Base-by-base conservation (phyloP, 2,113 vertebrate species). In the Ia io region DNA sequence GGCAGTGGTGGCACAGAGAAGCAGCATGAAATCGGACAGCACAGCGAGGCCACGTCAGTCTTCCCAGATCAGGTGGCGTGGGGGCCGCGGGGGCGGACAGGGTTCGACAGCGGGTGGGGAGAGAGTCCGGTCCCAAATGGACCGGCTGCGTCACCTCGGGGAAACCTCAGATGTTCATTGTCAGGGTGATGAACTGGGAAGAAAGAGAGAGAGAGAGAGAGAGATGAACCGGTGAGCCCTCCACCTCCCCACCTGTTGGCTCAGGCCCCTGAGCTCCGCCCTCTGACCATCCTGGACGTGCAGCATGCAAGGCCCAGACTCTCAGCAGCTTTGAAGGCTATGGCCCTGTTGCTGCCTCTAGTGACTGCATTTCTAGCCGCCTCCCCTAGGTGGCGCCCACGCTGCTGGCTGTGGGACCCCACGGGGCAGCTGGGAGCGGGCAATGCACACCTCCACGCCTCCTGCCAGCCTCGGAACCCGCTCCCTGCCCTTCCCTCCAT, bases 161-260 rank as follows among this genome's bases (percentile, higher is more conserved):
- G 12, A 16, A 35, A 22, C 53, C 89, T 97, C 95, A 97, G 25
- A 97, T 96, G 63, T 94, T 97, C 96, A 96, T 95, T 32, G 97
- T 93, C 96, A 96, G 9, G 44, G 4, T 67, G 93, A 97, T 93
- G 74, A 97, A 97, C 96, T 97, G 79, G 51, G 65, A 51, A 63
- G 49, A 51, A 2, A 49, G 32, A 49, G 10, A 30, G 51, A 61
- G 67, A 73, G 30, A 84, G 30, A 18, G 47, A 32, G 76, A 56
- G n/a, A 37, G 13, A 11, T 7, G 10, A 86, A 18, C 22, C 25
- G 17, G 32, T 86, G 13, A 17, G 2, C 4, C 20, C 23, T 56
- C 47, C 13, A 16, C 0, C 14, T 25, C 23, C 32, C 17, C 25
- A 2, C 13, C 69, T 5, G 11, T 23, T 23, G 20, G 30, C 51